phyloP scores from a whole-genome alignment of 2,113 vertebrate species.

The Formicarius rufipectus region DNA sequence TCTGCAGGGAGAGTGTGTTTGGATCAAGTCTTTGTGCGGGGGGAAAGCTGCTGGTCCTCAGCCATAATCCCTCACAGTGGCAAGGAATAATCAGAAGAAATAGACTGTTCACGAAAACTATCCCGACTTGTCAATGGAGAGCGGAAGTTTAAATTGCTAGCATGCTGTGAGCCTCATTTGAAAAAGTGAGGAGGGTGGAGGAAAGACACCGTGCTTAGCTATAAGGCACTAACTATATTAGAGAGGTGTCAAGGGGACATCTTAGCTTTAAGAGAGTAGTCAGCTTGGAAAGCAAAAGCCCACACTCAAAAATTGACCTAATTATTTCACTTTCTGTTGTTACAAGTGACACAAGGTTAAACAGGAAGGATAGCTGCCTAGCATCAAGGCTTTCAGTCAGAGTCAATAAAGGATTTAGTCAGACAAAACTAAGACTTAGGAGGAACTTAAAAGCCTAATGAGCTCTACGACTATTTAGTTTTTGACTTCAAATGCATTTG shows the following conservation, averaged over 20 bases:
- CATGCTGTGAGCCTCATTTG: neutral
- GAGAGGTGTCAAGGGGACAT: neutral
- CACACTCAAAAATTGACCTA: neutral
- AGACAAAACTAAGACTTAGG: neutral
- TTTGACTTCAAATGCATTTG: neutral
- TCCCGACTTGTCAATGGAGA: neutral
- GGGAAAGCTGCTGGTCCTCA: neutral
- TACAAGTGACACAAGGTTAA: constrained; percentile 30
- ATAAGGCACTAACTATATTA: neutral
- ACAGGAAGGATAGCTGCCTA: neutral
- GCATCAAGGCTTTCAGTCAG: neutral
- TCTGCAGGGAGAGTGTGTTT: neutral
- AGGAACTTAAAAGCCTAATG: constrained; percentile 1
- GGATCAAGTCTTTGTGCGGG: neutral
- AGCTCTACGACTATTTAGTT: neutral
- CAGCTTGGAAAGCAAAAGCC: neutral
- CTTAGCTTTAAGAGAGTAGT: neutral
- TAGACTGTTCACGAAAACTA: neutral
- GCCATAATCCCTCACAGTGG: neutral
- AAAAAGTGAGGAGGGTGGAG: neutral
- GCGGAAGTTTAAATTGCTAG: neutral
- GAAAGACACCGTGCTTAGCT: neutral
- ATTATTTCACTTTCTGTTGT: constrained; percentile 8
- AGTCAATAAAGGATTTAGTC: neutral
- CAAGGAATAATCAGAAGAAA: neutral